Evolutionary conservation across 1,140 invertebrate species (phyloP).

Genomic region (Cheumatopsyche charites): DNA sequence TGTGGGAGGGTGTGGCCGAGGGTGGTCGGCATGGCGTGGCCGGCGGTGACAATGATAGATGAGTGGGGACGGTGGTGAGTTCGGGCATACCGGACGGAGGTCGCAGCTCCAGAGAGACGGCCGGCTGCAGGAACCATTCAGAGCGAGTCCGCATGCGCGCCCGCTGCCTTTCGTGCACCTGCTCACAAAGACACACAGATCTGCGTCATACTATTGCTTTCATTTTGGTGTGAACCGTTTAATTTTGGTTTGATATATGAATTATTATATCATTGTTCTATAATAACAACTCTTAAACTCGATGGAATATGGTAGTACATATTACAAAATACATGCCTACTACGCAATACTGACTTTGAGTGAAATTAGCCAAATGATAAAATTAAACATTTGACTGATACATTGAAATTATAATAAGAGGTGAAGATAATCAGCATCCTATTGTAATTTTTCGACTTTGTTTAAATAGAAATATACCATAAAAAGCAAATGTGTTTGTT

Average conservation of each 20-base stretch:
- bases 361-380: too few relatives aligned
- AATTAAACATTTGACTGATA: too few relatives aligned
- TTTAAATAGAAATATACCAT: too few relatives aligned
- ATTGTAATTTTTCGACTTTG: too few relatives aligned
- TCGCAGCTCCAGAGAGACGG: constrained; percentile 64
- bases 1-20: constrained; percentile 42
- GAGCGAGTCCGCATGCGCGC: constrained; percentile 91
- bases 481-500: too few relatives aligned
- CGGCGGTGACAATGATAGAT: constrained; percentile 25
- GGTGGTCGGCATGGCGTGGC: constrained; percentile 31
- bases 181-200: constrained; percentile 48
- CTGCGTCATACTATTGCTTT: constrained; percentile 4
- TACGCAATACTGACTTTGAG: too few relatives aligned
- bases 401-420: too few relatives aligned
- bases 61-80: constrained; percentile 45
- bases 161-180: constrained; percentile 93
- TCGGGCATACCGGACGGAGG: constrained; percentile 59
- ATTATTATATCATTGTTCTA: too few relatives aligned
- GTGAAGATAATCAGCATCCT: too few relatives aligned
- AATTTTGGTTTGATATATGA: neutral
- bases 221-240: neutral
- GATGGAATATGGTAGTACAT: too few relatives aligned
- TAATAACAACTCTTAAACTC: too few relatives aligned
- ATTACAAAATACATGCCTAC: too few relatives aligned
- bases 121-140: constrained; percentile 90